These are phyloP conservation scores for Choristoneura rosaceana DNA, from an alignment of 2,888 invertebrate species.

Conservation along the genomic window DNA sequence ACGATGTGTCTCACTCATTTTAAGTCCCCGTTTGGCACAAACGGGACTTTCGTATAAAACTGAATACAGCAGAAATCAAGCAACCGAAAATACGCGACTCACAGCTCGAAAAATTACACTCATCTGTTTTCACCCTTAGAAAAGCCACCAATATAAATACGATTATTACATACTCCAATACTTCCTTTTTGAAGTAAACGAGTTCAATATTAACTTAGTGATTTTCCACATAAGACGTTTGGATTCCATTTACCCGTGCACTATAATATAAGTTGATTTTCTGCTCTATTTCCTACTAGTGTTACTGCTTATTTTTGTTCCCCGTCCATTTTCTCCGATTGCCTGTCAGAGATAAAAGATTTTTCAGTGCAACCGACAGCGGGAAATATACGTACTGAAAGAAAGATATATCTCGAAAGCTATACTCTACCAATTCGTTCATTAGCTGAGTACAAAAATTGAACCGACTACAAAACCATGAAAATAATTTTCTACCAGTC, in stretches of 20 bases:
- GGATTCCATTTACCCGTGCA: constrained; percentile 33
- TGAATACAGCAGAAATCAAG: no score
- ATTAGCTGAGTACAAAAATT: constrained; percentile 1
- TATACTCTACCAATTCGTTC: background rate
- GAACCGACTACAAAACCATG: no score
- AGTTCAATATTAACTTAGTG: background rate
- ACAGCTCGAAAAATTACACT: no score
- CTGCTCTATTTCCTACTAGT: constrained; percentile 50
- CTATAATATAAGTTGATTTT: constrained; percentile 38
- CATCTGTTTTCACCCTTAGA: no score
- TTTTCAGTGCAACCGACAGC: constrained; percentile 44
- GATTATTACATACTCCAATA: no score
- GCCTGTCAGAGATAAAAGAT: constrained; percentile 50
- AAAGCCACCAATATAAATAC: no score
- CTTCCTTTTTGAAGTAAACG: no score
- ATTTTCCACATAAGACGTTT: constrained; percentile 16
- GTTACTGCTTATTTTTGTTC: constrained; percentile 51
- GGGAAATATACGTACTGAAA: constrained; percentile 31
- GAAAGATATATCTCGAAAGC: background rate
- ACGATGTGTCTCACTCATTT: no score
- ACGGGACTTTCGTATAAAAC: no score
- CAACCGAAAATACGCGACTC: no score
- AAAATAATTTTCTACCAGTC: no score
- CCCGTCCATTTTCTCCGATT: constrained; percentile 56
- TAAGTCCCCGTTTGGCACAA: no score